Conservation (phyloP, 2,797 vertebrate genomes). For the Pantherophis vulpinus region DNA sequence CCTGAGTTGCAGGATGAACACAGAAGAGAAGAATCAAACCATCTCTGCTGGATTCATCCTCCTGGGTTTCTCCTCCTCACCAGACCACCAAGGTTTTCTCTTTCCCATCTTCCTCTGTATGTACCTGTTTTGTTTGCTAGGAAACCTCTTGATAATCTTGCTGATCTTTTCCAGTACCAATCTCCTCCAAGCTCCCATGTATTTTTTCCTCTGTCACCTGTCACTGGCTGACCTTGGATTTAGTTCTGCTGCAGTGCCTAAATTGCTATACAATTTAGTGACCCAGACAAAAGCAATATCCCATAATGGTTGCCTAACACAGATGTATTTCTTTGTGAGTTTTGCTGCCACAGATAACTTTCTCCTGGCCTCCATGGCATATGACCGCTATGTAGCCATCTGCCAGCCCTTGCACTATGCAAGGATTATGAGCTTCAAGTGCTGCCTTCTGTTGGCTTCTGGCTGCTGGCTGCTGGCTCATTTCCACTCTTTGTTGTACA, state of each 20-base stretch:
- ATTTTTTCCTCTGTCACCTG: slow-evolving; percentile 51
- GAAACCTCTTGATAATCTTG: slow-evolving; percentile 50
- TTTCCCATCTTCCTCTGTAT: slow-evolving; percentile 47
- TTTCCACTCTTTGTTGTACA: neutral
- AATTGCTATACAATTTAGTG: slow-evolving; percentile 51
- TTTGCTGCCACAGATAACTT: slow-evolving; percentile 57
- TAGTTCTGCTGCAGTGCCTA: slow-evolving; percentile 48
- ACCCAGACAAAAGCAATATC: slow-evolving; percentile 43
- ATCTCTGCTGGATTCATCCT: neutral
- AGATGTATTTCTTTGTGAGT: slow-evolving; percentile 57
- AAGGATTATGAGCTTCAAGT: slow-evolving; percentile 12
- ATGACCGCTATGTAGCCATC: slow-evolving; percentile 56
- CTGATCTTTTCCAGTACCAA: neutral
- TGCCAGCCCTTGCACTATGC: slow-evolving; percentile 50
- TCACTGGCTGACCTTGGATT: slow-evolving; percentile 49
- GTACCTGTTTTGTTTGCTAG: slow-evolving; percentile 27
- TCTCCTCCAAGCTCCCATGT: slow-evolving; percentile 56
- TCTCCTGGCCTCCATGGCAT: slow-evolving; percentile 53
- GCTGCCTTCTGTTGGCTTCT: slow-evolving; percentile 28
- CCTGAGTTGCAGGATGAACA: neutral
- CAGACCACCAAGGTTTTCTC: slow-evolving; percentile 9
- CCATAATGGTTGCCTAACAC: slow-evolving; percentile 41
- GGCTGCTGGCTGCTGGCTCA: slow-evolving; percentile 22
- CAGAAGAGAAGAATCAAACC: neutral
- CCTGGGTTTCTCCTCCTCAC: neutral